phyloP scores from a whole-genome alignment of 1,140 invertebrate species.

The Metaphire vulgaris region DNA sequence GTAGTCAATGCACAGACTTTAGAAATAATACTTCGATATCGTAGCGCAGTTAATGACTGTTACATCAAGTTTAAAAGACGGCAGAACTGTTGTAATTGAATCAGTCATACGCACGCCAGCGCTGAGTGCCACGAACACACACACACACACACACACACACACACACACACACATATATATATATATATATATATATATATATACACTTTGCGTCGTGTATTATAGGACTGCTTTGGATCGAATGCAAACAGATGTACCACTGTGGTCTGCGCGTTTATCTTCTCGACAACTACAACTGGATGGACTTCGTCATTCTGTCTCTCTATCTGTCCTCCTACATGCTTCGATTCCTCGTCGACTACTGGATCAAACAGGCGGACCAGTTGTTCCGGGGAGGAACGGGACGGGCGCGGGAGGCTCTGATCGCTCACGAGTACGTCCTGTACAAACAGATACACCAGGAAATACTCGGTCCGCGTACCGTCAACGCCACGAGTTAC shows the following conservation, averaged over 20 bases:
- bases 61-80: too few relatives aligned
- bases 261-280: slow-evolving; percentile 47
- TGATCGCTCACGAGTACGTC: slow-evolving; percentile 30
- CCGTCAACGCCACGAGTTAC: slow-evolving; percentile 35
- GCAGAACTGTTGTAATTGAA: too few relatives aligned
- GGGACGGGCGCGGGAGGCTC: slow-evolving; percentile 34
- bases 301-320: slow-evolving; percentile 48
- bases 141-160: too few relatives aligned
- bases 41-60: too few relatives aligned
- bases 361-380: slow-evolving; percentile 31
- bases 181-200: too few relatives aligned
- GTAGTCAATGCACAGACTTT: too few relatives aligned
- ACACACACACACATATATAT: too few relatives aligned
- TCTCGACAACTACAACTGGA: slow-evolving; percentile 49
- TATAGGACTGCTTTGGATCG: slow-evolving; percentile 51
- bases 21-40: too few relatives aligned
- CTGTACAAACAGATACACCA: slow-evolving; percentile 36
- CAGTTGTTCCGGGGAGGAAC: slow-evolving; percentile 44
- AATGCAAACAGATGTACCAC: slow-evolving; percentile 51
- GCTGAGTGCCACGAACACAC: too few relatives aligned
- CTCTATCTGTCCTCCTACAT: slow-evolving; percentile 51
- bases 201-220: too few relatives aligned
- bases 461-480: slow-evolving; percentile 9
- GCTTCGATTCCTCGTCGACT: slow-evolving; percentile 41
- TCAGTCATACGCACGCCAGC: too few relatives aligned